phyloP scores from a whole-genome alignment of 1,140 invertebrate species.

The Bombus sibiricus region DNA sequence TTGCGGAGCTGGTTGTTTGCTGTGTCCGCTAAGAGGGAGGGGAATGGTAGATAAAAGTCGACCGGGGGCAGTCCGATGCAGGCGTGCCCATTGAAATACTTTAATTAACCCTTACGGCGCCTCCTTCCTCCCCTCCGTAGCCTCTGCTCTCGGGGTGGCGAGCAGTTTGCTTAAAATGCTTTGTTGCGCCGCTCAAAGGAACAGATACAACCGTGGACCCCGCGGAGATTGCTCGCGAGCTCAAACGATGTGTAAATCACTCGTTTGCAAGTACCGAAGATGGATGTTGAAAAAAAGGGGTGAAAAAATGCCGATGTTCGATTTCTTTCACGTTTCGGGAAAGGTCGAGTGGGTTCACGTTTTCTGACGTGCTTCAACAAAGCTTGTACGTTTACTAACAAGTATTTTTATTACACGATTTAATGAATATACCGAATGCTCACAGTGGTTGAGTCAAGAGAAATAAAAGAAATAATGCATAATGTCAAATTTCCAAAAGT shows the following conservation, averaged over 20 bases:
- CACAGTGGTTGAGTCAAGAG: too few relatives aligned
- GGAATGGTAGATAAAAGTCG: slow-evolving; percentile 65
- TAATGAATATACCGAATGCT: too few relatives aligned
- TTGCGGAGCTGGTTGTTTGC: slow-evolving; percentile 68
- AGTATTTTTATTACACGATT: not conserved
- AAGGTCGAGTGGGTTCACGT: not conserved
- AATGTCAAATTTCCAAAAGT: too few relatives aligned
- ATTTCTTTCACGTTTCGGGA: not conserved
- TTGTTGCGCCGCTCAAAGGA: slow-evolving; percentile 61
- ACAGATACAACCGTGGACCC: slow-evolving; percentile 22
- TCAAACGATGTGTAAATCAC: slow-evolving; percentile 64
- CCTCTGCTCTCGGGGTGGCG: not conserved
- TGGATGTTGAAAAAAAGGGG: not conserved
- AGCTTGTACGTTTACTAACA: not conserved
- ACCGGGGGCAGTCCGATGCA: slow-evolving; percentile 63
- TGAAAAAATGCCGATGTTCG: not conserved
- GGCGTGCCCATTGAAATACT: slow-evolving; percentile 74
- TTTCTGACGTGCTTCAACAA: not conserved
- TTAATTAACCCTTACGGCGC: slow-evolving; percentile 72
- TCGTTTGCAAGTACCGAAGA: slow-evolving; percentile 41
- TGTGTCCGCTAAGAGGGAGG: slow-evolving; percentile 58
- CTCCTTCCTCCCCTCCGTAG: slow-evolving; percentile 7
- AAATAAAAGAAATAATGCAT: too few relatives aligned
- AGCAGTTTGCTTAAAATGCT: slow-evolving; percentile 59
- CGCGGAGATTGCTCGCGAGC: slow-evolving; percentile 47